These are phyloP conservation scores for Cynopterus brachyotis DNA, from an alignment of 2,113 vertebrate genomes.

Conservation along the genomic window DNA sequence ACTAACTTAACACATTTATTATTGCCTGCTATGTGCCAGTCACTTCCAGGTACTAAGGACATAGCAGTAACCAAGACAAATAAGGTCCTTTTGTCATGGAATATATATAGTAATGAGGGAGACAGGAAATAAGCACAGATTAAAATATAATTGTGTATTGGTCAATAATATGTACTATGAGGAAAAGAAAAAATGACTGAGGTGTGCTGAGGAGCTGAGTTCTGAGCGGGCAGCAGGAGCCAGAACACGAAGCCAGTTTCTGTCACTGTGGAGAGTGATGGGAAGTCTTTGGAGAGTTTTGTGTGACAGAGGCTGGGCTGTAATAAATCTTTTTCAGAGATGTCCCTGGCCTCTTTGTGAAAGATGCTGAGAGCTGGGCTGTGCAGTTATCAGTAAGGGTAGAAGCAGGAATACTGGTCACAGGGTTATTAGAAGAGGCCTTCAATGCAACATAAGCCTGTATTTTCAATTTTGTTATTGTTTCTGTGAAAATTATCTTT, in stretches of 20 bases:
- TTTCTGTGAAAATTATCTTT: constrained; percentile 18
- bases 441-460: not conserved
- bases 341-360: not conserved
- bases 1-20: not conserved
- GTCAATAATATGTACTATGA: not conserved
- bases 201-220: not conserved
- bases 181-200: not conserved
- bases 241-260: not conserved
- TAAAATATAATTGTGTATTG: not conserved
- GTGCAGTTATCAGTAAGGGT: not conserved
- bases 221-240: not conserved
- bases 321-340: not conserved
- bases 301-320: not conserved
- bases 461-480: not conserved
- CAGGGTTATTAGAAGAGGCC: not conserved
- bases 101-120: not conserved
- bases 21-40: not conserved
- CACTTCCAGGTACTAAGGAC: not conserved
- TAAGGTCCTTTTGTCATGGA: not conserved
- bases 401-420: not conserved
- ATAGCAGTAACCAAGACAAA: not conserved
- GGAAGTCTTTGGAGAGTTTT: not conserved
- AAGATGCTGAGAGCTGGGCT: not conserved
- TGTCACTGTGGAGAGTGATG: no score
- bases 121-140: not conserved